These are phyloP conservation scores for Eretmochelys imbricata DNA, from an alignment of 2,113 vertebrate genomes.

Conservation along the genomic window DNA sequence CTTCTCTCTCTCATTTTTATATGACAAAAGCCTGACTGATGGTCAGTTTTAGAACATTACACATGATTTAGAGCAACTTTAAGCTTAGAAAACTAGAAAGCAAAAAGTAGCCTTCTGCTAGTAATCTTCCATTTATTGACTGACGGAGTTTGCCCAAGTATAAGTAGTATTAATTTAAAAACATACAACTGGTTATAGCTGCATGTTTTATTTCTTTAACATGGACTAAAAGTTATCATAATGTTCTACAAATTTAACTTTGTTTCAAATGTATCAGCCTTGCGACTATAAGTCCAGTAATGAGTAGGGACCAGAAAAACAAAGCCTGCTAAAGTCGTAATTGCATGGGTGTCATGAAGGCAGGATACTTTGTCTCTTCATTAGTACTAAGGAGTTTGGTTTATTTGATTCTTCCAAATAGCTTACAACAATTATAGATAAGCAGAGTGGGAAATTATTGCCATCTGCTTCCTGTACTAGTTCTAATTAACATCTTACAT, in stretches of 20 bases:
- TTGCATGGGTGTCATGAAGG: background rate
- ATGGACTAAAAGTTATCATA: background rate
- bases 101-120: background rate
- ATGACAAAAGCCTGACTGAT: background rate
- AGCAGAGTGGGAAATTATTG: background rate
- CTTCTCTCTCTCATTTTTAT: conserved; percentile 13
- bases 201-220: background rate
- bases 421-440: background rate
- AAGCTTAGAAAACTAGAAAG: background rate
- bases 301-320: background rate
- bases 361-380: background rate
- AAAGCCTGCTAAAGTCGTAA: background rate
- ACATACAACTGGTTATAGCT: background rate
- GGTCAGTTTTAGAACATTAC: background rate
- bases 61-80: background rate
- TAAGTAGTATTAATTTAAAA: conserved; percentile 16
- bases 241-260: background rate
- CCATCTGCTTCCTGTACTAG: background rate
- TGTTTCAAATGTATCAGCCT: background rate
- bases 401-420: background rate
- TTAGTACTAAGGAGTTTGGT: background rate
- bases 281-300: background rate
- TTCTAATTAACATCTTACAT: background rate
- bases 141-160: background rate
- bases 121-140: background rate